A percentile compares a stretch with the other conserved stretches of the same genome.
Evolutionary conservation across 2,797 vertebrate genomes (phyloP).

Genomic region (Ceryle rudis): DNA sequence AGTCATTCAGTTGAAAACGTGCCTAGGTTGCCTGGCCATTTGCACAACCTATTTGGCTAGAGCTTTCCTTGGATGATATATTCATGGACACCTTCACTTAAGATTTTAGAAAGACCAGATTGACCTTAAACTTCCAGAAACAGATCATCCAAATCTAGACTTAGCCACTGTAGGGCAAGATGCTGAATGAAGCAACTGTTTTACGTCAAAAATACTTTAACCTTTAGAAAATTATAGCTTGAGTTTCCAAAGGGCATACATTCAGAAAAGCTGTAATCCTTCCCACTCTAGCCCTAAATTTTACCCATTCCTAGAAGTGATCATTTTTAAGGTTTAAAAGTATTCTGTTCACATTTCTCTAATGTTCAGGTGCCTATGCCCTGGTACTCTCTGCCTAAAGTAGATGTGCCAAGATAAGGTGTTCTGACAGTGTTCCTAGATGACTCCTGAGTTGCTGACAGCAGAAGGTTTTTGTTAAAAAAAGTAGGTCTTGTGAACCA

Average conservation of each 20-base stretch:
- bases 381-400: constrained; percentile 3
- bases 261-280: constrained; percentile 27
- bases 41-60: not conserved
- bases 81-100: constrained; percentile 69
- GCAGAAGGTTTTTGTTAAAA: not conserved
- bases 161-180: constrained; percentile 16
- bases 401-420: not conserved
- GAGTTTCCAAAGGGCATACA: constrained; percentile 58
- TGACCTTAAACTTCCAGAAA: constrained; percentile 62
- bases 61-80: constrained; percentile 71
- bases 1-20: not conserved
- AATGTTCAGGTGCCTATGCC: not conserved
- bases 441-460: not conserved
- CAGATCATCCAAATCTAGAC: constrained; percentile 43
- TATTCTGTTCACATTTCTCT: not conserved
- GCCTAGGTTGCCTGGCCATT: not conserved
- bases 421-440: not conserved
- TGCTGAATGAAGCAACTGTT: constrained; percentile 49
- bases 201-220: constrained; percentile 65
- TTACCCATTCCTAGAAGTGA: constrained; percentile 32
- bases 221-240: constrained; percentile 67
- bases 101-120: constrained; percentile 69
- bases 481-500: not conserved
- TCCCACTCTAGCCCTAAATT: constrained; percentile 23
- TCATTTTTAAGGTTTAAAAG: constrained; percentile 30